Base-by-base conservation (phyloP, 2,113 vertebrate genomes). In the Psittacula cyanocephala region DNA sequence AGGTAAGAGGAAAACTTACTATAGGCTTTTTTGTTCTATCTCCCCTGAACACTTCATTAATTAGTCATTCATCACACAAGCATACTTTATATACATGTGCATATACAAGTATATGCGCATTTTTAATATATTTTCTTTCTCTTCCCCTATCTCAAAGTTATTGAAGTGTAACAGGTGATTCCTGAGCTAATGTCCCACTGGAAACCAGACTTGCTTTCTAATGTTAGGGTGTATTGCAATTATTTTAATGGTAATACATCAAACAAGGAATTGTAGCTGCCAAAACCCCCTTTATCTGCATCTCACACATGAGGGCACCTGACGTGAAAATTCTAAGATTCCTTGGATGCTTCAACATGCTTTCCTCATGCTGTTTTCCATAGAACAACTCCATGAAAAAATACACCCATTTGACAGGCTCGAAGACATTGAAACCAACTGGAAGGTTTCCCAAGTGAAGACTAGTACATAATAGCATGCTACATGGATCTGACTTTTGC, bases 271-370 rank as follows among this genome's bases (percentile, higher is more conserved):
- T 6, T 80, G 2, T 46, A 89, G 50, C 12, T 60, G 35, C 35
- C 87, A 82, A 77, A 90, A 91, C 7, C 3, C 18, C 33, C 60
- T 50, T 88, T 69, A 89, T 39, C 63, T 74, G 11, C 46, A 39
- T 55, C 43, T 72, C 0, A 0, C 7, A 35, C 44, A 64, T 0
- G 1, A 64, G 33, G 71, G 43, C 2, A 10, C 31, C 47, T 64
- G 49, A 76, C 5, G 43, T 1, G 17, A 74, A 33, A 78, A 65
- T 19, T 43, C 25, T 12, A 83, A 68, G 72, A 72, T 75, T 89
- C 44, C 62, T 78, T 81, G 31, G 9, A 22, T 71, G n/a, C 43
- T 84, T 20, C 31, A 78, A 35, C 52, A 89, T n/a, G 12, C 74
- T 33, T 69, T 8, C 52, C 16, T 91, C 65, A 27, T 28, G 31